Evolutionary conservation across 2,797 vertebrate genomes (phyloP), one percentile per base, ranked within the genome.

Genomic region (Ctenopoma kingsleyae): DNA sequence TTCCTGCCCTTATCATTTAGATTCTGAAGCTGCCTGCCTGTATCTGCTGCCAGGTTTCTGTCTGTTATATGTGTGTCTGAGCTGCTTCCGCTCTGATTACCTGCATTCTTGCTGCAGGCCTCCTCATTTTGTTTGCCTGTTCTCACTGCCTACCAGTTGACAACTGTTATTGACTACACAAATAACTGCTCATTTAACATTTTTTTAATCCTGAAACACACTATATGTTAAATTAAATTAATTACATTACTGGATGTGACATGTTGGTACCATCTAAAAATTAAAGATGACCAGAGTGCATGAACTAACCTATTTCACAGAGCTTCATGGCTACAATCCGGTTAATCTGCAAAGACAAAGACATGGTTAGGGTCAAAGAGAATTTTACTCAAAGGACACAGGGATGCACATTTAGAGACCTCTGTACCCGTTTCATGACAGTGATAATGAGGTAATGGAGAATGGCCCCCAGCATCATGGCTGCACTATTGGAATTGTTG

Each of bases 391-490:
- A 10, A 12, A 38, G 4, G 19, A 13, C 47, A 50, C 16, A 30
- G 15, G 52, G 23, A 51, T 13, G 32, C 15, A 66, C 16, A 35
- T 67, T 61, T 12, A 56, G 0, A 61, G 0, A 6, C 0, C 35
- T 2, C 6, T n/a, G 4, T 93, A 98, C 98, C 95, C 94, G 92
- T 51, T 94, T 97, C 97, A 98, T 97, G 92, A 95, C 17, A 51
- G 95, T 68, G 43, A 99, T 98, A 85, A 95, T 97, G 59, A 97
- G 0, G 58, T 96, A 99, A 88, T 99, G 98, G 61, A 97, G 74
- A 54, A 98, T 83, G 0, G 96, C 97, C 5, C 97, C 98, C 0
- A 96, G 91, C 63, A 95, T 86, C 80, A 98, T 94, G 0, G 95
- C 94, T 0, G 89, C 85, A 0, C 86, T 95, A 87, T 92, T 92